phyloP scores from a whole-genome alignment of 2,888 invertebrate species.

The Hemicrepidius hirtus region DNA sequence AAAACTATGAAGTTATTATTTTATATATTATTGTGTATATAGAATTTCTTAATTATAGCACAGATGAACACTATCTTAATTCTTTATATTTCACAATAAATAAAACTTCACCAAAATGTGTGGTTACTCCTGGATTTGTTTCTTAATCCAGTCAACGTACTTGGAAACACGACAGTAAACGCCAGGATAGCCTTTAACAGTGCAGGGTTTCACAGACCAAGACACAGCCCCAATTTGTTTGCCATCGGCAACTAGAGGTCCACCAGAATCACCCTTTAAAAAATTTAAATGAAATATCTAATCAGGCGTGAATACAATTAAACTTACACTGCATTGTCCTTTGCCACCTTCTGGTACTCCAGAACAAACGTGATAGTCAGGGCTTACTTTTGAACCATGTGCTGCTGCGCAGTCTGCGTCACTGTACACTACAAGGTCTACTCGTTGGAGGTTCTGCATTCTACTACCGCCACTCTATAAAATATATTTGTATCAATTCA shows the following conservation, averaged over 20 bases:
- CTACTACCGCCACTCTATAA: slow-evolving; percentile 66
- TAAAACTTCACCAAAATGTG: no score
- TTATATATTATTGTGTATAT: no score
- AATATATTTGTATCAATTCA: slow-evolving; percentile 65
- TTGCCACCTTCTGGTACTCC: slow-evolving; percentile 64
- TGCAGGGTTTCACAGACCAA: slow-evolving; percentile 71
- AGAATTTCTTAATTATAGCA: no score
- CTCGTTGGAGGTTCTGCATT: slow-evolving; percentile 68
- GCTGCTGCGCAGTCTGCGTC: slow-evolving; percentile 36
- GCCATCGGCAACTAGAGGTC: slow-evolving; percentile 67
- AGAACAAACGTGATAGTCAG: slow-evolving; percentile 65
- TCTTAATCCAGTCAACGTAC: slow-evolving; percentile 63
- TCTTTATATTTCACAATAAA: no score
- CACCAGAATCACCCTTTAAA: slow-evolving; percentile 52
- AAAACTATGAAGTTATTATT: no score
- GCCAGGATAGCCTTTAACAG: slow-evolving; percentile 70
- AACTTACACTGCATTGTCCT: slow-evolving; percentile 66
- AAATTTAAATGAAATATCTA: not conserved
- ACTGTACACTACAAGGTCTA: slow-evolving; percentile 65
- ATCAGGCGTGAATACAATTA: no score
- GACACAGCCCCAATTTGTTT: slow-evolving; percentile 71
- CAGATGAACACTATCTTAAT: no score
- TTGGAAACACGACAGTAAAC: slow-evolving; percentile 70
- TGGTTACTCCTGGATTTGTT: no score
- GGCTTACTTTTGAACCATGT: slow-evolving; percentile 21